Evolutionary conservation across 2,888 invertebrate species (phyloP), one percentile per base, ranked within the genome.

Genomic region (Heliconius ethilla): DNA sequence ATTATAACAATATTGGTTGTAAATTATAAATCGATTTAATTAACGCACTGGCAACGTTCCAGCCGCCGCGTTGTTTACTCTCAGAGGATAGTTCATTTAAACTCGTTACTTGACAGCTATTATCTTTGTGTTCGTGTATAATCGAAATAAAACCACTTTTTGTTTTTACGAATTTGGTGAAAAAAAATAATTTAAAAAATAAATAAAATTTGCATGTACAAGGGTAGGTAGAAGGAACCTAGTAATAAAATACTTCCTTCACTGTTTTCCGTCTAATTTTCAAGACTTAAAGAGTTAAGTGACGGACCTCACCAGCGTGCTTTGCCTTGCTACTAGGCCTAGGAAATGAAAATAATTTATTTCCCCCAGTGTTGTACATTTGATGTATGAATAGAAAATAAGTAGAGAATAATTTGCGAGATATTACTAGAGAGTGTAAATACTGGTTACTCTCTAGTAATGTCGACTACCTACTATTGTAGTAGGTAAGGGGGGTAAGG

Each of bases 11-110:
- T 75, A 67, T 78, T 76, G 76, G 59, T 66, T 29, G 76, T 69
- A 63, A 69, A 76, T 75, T 78, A 81, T 75, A 76, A 76, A 79
- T 81, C 81, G 78, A 81, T 81, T 81, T 81, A 78, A 81, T 81
- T 79, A 80, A 66, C 37, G 45, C 40, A 55, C 66, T 80, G 80
- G 81, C 80, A 75, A 70, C n/a, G 74, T 59, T 75, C 79, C 76
- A 78, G 45, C 63, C 37, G 27, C 63, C 10, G 37, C 59, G 74
- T 62, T 74, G 40, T 63, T 62, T 63, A 74, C 74, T 74, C 72
- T 59, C 72, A 15, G 37, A 59, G 72, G 33, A 59, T 72, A 72
- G 59, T 72, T 72, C 72, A 59, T 72, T 72, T 72, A 72, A 72
- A 72, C 72, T n/a, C 37, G 33, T 72, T 59, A 72, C 59, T 72